Evolutionary conservation across 2,888 invertebrate species (phyloP).

Genomic region (Leucophora obtusa): DNA sequence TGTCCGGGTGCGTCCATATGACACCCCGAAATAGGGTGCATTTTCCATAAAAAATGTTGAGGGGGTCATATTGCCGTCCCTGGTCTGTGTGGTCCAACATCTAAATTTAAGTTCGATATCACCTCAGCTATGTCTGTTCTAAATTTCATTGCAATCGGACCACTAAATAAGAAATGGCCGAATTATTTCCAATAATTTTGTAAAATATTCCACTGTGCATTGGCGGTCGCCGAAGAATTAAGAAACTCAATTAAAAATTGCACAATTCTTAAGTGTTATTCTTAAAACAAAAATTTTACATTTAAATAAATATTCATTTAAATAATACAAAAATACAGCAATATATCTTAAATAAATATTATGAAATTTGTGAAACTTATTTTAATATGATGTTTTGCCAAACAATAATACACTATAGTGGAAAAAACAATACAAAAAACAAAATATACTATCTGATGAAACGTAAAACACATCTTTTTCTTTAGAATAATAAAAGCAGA

Average conservation of each 20-base stretch:
- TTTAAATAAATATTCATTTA: neutral
- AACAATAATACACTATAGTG: neutral
- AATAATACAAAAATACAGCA: neutral
- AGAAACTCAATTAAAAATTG: neutral
- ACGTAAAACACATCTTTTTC: neutral
- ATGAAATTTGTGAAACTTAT: neutral
- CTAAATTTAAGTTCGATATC: too few species aligned
- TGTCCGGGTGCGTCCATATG: too few species aligned
- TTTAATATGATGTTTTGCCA: neutral
- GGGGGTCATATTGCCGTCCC: too few species aligned
- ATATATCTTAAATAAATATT: neutral
- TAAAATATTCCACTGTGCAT: too few species aligned
- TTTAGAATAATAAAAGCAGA: neutral
- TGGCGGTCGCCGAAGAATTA: too few species aligned
- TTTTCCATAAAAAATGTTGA: too few species aligned
- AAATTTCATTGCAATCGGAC: too few species aligned
- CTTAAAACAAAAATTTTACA: neutral
- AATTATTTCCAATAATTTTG: too few species aligned
- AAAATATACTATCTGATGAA: neutral
- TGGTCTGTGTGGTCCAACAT: too few species aligned
- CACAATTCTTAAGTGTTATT: neutral
- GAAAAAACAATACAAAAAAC: neutral
- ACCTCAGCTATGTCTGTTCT: too few species aligned
- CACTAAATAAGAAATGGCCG: too few species aligned
- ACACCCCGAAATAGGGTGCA: too few species aligned